Conservation (phyloP, 2,797 vertebrate species). For the Pseudomugil tenellus region DNA sequence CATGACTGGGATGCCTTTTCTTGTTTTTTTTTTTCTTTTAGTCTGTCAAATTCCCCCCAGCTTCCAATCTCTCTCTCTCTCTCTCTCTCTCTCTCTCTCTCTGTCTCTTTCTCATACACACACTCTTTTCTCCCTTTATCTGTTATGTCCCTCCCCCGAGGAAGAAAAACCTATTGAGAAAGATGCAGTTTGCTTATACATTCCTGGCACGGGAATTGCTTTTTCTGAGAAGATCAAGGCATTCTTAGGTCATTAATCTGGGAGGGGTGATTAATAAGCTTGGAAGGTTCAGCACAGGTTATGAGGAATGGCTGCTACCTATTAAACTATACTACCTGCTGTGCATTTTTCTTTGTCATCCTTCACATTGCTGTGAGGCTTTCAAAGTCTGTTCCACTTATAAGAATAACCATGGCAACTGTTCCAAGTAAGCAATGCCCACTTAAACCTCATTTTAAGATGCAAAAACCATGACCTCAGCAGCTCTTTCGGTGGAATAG, state of each 20-base stretch:
- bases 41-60: conserved; percentile 51
- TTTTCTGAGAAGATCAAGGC: conserved; percentile 74
- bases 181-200: conserved; percentile 62
- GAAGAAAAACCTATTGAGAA: conserved; percentile 72
- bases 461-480: not conserved
- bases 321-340: conserved; percentile 56
- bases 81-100: conserved; percentile 40
- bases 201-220: conserved; percentile 68
- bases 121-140: conserved; percentile 39
- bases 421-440: not conserved
- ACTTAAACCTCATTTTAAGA: conserved; percentile 13
- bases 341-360: conserved; percentile 54
- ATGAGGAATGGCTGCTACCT: conserved; percentile 55
- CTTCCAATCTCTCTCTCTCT: conserved; percentile 31
- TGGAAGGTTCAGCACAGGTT: conserved; percentile 53
- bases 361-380: conserved; percentile 23
- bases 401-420: conserved; percentile 24
- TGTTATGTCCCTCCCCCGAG: conserved; percentile 33
- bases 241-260: conserved; percentile 78
- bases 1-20: conserved; percentile 68
- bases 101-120: too few relatives aligned
- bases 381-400: conserved; percentile 31
- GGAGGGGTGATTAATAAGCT: conserved; percentile 72
- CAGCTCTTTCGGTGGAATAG: conserved; percentile 1
- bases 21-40: conserved; percentile 38